Percentiles rank a stretch among this genome's conserved stretches.
phyloP scores from a whole-genome alignment of 2,888 invertebrate species.

The Agriotes lineatus region DNA sequence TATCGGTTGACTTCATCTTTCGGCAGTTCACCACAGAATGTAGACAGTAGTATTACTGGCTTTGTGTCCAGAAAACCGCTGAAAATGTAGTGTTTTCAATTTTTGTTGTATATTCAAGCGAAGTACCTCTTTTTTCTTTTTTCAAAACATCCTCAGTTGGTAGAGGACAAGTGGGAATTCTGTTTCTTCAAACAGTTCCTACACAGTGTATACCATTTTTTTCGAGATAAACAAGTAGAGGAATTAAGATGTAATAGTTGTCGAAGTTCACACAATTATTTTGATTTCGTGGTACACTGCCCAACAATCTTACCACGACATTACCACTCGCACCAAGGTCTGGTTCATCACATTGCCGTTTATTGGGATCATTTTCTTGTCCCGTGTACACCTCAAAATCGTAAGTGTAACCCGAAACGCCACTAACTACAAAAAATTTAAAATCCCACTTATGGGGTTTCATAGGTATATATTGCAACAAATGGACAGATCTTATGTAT shows the following conservation, averaged over 20 bases:
- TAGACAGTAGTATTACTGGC: slow-evolving; percentile 53
- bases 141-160: slow-evolving; percentile 15
- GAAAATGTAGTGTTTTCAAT: slow-evolving; percentile 32
- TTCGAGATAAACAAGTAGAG: slow-evolving; percentile 31
- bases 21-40: slow-evolving; percentile 54
- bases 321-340: slow-evolving; percentile 18
- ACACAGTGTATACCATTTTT: slow-evolving; percentile 33
- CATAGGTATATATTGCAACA: slow-evolving; percentile 42
- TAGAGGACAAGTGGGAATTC: slow-evolving; percentile 47
- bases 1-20: slow-evolving; percentile 11
- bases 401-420: slow-evolving; percentile 42
- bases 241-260: slow-evolving; percentile 23
- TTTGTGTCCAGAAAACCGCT: slow-evolving; percentile 56
- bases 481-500: neutral
- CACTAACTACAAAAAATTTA: slow-evolving; percentile 43
- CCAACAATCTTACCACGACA: neutral
- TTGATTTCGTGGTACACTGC: neutral
- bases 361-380: slow-evolving; percentile 32
- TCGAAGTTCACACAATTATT: neutral
- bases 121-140: slow-evolving; percentile 42
- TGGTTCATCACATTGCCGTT: neutral
- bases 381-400: slow-evolving; percentile 46
- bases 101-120: slow-evolving; percentile 24
- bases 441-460: slow-evolving; percentile 49
- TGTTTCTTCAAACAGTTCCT: slow-evolving; percentile 45